phyloP scores from a whole-genome alignment of 2,888 invertebrate species.

The Apotomis betuletana region DNA sequence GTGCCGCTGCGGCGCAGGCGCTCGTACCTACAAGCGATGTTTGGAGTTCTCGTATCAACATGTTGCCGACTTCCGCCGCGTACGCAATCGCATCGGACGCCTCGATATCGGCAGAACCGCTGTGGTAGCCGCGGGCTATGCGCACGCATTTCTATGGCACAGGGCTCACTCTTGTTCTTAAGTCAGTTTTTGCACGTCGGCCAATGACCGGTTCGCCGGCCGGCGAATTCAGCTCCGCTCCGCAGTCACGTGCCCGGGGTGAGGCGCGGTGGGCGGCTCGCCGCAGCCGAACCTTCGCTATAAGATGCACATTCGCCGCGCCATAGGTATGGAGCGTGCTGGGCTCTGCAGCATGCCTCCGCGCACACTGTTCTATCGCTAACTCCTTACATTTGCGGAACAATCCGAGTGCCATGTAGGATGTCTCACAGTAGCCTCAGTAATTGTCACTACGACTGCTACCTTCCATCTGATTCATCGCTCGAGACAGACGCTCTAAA shows the following conservation, averaged over 20 bases:
- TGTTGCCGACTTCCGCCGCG: slow-evolving; percentile 33
- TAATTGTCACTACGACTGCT: slow-evolving; percentile 78
- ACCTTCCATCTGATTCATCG: slow-evolving; percentile 79
- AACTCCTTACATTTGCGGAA: slow-evolving; percentile 66
- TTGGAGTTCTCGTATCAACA: slow-evolving; percentile 52
- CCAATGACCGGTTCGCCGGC: slow-evolving; percentile 80
- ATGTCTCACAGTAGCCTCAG: slow-evolving; percentile 82
- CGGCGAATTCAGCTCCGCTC: slow-evolving; percentile 71
- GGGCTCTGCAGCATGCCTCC: slow-evolving; percentile 74
- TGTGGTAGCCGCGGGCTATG: slow-evolving; percentile 63
- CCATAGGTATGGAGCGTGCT: slow-evolving; percentile 79
- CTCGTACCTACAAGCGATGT: slow-evolving; percentile 65
- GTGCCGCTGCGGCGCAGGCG: slow-evolving; percentile 53
- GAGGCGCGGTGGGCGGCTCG: slow-evolving; percentile 79
- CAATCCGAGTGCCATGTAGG: slow-evolving; percentile 79
- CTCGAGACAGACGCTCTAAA: slow-evolving; percentile 81
- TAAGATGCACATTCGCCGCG: slow-evolving; percentile 81
- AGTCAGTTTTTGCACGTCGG: slow-evolving; percentile 70
- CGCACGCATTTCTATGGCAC: slow-evolving; percentile 70
- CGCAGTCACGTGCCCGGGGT: slow-evolving; percentile 83
- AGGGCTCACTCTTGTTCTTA: slow-evolving; percentile 65
- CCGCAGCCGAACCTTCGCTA: slow-evolving; percentile 78
- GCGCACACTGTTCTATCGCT: slow-evolving; percentile 64
- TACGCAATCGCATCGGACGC: slow-evolving; percentile 54
- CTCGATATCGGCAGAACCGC: slow-evolving; percentile 50